These are phyloP conservation scores for Hecatera dysodea DNA, from an alignment of 2,888 invertebrate genomes.

Conservation along the genomic window DNA sequence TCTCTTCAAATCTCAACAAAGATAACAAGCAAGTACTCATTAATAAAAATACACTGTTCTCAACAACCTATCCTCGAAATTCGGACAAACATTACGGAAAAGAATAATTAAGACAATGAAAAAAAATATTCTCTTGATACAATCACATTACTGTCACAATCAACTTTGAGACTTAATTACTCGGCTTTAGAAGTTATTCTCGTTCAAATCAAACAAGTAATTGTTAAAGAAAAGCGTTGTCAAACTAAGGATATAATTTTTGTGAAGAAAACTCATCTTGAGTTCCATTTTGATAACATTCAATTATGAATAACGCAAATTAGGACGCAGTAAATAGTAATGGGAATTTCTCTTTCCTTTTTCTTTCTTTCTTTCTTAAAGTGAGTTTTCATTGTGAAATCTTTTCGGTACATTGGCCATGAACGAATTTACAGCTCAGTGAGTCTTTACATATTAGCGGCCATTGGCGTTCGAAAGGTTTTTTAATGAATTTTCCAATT, in stretches of 20 bases:
- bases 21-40: slow-evolving; percentile 23
- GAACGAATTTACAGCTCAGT: slow-evolving; percentile 77
- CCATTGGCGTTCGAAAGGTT: slow-evolving; percentile 65
- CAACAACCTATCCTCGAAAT: slow-evolving; percentile 35
- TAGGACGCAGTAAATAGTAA: slow-evolving; percentile 70
- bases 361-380: slow-evolving; percentile 55
- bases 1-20: not conserved
- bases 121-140: slow-evolving; percentile 54
- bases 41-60: slow-evolving; percentile 39
- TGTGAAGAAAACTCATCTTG: slow-evolving; percentile 70
- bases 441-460: slow-evolving; percentile 70
- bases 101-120: slow-evolving; percentile 63
- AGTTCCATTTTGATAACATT: slow-evolving; percentile 80
- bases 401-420: slow-evolving; percentile 75
- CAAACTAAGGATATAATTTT: slow-evolving; percentile 71
- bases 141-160: slow-evolving; percentile 53
- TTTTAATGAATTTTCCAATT: slow-evolving; percentile 65
- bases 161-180: slow-evolving; percentile 41
- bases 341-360: slow-evolving; percentile 52
- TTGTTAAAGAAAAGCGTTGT: slow-evolving; percentile 64
- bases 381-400: slow-evolving; percentile 70
- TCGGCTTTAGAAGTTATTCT: slow-evolving; percentile 63
- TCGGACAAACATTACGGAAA: slow-evolving; percentile 46
- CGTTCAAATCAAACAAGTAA: slow-evolving; percentile 70
- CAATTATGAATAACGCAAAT: slow-evolving; percentile 81